phyloP scores from a whole-genome alignment of 2,113 vertebrate species.

The Takifugu flavidus region DNA sequence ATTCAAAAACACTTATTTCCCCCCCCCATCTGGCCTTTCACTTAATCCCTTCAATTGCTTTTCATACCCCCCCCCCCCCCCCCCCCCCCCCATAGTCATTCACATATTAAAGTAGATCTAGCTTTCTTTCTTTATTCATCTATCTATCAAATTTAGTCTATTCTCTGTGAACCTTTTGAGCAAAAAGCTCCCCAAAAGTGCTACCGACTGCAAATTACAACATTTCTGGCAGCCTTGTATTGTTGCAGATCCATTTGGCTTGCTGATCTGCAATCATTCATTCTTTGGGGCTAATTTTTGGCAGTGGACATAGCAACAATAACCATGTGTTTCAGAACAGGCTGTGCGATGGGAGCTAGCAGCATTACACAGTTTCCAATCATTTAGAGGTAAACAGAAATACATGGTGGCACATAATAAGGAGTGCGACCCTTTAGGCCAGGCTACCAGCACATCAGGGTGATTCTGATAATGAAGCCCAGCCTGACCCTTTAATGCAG shows the following conservation, averaged over 20 bases:
- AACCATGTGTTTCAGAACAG: slow-evolving; percentile 35
- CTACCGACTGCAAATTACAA: slow-evolving; percentile 12
- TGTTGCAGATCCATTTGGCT: slow-evolving; percentile 42
- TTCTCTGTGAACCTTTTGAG: slow-evolving; percentile 50
- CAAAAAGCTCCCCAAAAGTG: slow-evolving; percentile 9
- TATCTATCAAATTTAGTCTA: slow-evolving; percentile 40
- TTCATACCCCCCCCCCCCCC: slow-evolving; percentile 55
- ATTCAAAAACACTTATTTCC: slow-evolving; percentile 55
- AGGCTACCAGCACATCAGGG: slow-evolving; percentile 39
- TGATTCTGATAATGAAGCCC: slow-evolving; percentile 70
- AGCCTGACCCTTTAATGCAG: slow-evolving; percentile 61
- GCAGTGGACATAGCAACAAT: slow-evolving; percentile 28
- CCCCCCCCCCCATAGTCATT: slow-evolving; percentile 51
- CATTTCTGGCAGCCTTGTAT: slow-evolving; percentile 24
- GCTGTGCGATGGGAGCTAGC: slow-evolving; percentile 39
- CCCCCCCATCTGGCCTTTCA: slow-evolving; percentile 69
- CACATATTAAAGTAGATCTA: slow-evolving; percentile 58
- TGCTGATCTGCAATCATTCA: slow-evolving; percentile 31
- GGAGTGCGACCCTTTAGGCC: slow-evolving; percentile 44
- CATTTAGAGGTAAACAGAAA: slow-evolving; percentile 38
- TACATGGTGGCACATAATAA: slow-evolving; percentile 41
- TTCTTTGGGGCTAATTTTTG: slow-evolving; percentile 42
- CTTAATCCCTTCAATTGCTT: slow-evolving; percentile 71
- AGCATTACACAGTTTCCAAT: slow-evolving; percentile 44
- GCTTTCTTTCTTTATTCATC: slow-evolving; percentile 20